A percentile compares a stretch with the other conserved stretches of the same genome.
Conservation (phyloP, 2,113 vertebrate genomes). For the Carassius carassius region DNA sequence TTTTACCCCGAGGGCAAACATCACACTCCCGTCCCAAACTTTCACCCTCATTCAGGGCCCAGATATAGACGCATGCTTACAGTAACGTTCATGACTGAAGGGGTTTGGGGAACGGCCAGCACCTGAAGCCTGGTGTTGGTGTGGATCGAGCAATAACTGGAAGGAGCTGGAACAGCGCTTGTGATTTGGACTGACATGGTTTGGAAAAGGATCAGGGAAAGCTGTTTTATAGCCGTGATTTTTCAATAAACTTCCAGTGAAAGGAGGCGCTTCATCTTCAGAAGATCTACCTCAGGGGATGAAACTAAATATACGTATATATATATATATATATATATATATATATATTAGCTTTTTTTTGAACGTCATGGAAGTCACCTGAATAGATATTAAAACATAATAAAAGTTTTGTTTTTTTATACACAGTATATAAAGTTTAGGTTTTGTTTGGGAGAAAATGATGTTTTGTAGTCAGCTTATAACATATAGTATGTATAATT, state of each 20-base stretch:
- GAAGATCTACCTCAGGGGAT: neutral
- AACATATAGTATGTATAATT: no score
- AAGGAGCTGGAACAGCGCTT: neutral
- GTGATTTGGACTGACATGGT: neutral
- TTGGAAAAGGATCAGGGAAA: neutral
- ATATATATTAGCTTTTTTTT: no score
- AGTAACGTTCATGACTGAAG: neutral
- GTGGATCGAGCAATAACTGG: neutral
- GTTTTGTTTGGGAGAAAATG: no score
- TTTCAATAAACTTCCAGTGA: neutral
- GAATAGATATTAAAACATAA: no score
- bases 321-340: no score
- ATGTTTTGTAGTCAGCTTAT: no score
- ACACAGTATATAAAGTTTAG: no score
- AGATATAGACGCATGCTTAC: slow-evolving; percentile 37
- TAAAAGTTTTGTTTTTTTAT: no score
- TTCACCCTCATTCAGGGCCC: slow-evolving; percentile 56
- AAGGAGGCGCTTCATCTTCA: neutral
- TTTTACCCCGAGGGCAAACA: slow-evolving; percentile 63
- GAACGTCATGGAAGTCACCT: no score
- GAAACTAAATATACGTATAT: neutral
- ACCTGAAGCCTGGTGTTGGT: neutral
- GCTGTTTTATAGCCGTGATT: neutral
- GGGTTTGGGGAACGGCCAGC: neutral
- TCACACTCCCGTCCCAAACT: slow-evolving; percentile 63